These are phyloP conservation scores for Scaptomyza polygonia DNA, from an alignment of 2,888 invertebrate genomes.

Conservation along the genomic window DNA sequence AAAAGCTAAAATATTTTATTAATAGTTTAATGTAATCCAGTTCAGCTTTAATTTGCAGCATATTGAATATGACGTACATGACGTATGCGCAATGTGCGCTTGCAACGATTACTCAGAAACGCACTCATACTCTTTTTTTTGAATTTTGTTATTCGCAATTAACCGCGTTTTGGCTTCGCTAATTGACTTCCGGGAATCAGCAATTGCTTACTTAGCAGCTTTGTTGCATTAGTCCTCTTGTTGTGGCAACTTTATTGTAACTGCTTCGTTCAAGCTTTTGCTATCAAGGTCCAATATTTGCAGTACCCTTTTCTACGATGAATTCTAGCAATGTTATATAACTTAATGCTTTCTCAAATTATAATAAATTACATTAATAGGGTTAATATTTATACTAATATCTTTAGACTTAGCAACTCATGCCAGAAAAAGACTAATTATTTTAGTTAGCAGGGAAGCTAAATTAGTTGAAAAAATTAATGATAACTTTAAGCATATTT, in stretches of 20 bases:
- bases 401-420: neutral
- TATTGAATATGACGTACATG: neutral
- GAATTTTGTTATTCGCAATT: conserved; percentile 1
- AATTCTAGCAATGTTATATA: too few species aligned
- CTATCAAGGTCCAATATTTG: neutral
- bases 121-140: conserved; percentile 2
- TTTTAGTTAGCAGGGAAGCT: too few species aligned
- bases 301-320: too few species aligned
- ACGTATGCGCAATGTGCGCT: neutral
- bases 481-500: too few species aligned
- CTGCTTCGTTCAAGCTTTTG: neutral
- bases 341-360: too few species aligned
- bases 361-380: too few species aligned
- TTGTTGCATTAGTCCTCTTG: neutral
- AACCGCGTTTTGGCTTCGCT: neutral
- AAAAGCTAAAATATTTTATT: too few species aligned
- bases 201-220: neutral
- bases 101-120: conserved; percentile 6
- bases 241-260: neutral
- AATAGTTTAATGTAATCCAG: neutral
- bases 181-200: conserved; percentile 2
- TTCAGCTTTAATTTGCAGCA: neutral
- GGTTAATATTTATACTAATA: neutral
- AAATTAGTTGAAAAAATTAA: too few species aligned
- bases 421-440: too few species aligned